Percentiles rank a stretch among this genome's conserved stretches.
Conservation (phyloP, 2,113 vertebrate species). For the Delphinus delphis region DNA sequence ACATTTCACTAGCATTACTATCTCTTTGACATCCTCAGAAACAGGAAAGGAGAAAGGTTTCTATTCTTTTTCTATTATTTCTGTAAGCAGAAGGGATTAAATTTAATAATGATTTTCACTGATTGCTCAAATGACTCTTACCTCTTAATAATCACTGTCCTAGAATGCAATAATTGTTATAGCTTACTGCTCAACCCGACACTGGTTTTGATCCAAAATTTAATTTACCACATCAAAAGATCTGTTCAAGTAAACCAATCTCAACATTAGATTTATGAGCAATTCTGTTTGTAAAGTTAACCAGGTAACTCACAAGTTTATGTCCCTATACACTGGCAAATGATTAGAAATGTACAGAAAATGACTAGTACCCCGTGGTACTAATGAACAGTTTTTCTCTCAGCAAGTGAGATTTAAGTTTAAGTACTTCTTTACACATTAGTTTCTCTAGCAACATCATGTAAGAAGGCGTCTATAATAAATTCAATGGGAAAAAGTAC, state of each 20-base stretch:
- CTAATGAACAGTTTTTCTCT: not conserved
- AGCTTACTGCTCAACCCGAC: not conserved
- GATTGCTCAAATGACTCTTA: not conserved
- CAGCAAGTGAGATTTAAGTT: not conserved
- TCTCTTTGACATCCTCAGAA: not conserved
- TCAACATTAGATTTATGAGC: not conserved
- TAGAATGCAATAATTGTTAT: not conserved
- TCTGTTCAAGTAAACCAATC: not conserved
- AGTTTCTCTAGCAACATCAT: conserved; percentile 23
- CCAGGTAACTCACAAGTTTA: not conserved
- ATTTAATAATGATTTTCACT: not conserved
- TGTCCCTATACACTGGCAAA: not conserved
- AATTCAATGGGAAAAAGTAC: not conserved
- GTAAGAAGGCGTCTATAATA: not conserved
- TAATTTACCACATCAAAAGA: not conserved
- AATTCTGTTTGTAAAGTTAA: not conserved
- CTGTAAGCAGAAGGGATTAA: not conserved
- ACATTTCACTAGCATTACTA: not conserved
- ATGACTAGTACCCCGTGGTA: not conserved
- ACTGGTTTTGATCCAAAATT: not conserved
- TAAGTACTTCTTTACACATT: not conserved
- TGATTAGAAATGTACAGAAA: not conserved
- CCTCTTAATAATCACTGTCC: not conserved
- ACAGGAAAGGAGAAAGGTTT: not conserved
- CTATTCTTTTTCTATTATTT: not conserved